phyloP scores from a whole-genome alignment of 2,888 invertebrate species.

The Mallateleia sp. region DNA sequence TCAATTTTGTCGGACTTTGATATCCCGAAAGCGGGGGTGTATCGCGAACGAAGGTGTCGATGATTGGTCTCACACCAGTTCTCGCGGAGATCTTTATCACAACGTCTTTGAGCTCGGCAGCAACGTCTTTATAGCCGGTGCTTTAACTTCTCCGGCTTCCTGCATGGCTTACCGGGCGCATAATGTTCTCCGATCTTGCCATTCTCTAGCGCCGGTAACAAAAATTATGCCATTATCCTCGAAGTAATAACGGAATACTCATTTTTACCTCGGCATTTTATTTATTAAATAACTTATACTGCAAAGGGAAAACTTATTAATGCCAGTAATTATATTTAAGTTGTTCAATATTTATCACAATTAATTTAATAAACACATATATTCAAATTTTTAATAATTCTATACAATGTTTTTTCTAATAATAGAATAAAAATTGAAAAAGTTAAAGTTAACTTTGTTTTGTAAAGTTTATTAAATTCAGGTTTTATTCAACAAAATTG shows the following conservation, averaged over 20 bases:
- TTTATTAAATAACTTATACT: constrained; percentile 52
- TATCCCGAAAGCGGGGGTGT: constrained; percentile 59
- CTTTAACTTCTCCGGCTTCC: constrained; percentile 80
- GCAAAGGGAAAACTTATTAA: too few relatives aligned
- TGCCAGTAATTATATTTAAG: too few relatives aligned
- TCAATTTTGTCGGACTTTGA: constrained; percentile 27
- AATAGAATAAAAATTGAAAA: too few relatives aligned
- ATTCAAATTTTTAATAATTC: too few relatives aligned
- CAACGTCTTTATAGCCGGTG: constrained; percentile 73
- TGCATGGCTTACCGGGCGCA: constrained; percentile 80
- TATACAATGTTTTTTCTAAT: too few relatives aligned
- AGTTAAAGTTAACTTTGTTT: too few relatives aligned
- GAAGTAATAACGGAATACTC: constrained; percentile 47
- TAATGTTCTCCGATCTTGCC: constrained; percentile 68
- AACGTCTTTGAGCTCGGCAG: constrained; percentile 78
- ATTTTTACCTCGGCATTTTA: constrained; percentile 39
- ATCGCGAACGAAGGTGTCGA: constrained; percentile 72
- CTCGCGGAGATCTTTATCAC: constrained; percentile 56
- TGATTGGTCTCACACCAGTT: constrained; percentile 42
- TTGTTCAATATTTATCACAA: too few relatives aligned
- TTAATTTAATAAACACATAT: too few relatives aligned
- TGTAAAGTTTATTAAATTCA: too few relatives aligned
- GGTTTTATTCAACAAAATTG: too few relatives aligned
- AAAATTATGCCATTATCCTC: constrained; percentile 56
- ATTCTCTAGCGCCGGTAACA: constrained; percentile 47